Evolutionary conservation across 2,888 invertebrate genomes (phyloP).

Genomic region (Coleophora flavipennella): DNA sequence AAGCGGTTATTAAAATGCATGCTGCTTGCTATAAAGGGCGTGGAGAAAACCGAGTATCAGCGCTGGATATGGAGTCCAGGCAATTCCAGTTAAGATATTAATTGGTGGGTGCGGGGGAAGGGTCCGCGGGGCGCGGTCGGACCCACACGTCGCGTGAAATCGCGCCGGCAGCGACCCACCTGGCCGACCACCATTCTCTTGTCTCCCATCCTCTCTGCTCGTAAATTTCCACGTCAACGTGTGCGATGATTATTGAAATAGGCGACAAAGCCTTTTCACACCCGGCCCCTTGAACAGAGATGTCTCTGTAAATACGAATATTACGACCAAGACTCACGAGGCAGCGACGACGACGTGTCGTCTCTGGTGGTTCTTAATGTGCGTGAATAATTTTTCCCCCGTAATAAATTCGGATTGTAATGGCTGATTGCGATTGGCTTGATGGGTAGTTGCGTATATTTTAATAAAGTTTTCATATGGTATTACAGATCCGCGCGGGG

Average conservation of each 20-base stretch:
- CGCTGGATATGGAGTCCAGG: constrained; percentile 35
- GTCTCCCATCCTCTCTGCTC: constrained; percentile 68
- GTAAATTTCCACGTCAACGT: constrained; percentile 71
- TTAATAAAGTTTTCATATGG: constrained; percentile 40
- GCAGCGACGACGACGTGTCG: constrained; percentile 34
- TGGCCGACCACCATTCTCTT: constrained; percentile 46
- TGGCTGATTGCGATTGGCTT: constrained; percentile 59
- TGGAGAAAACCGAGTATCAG: constrained; percentile 34
- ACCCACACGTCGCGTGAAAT: constrained; percentile 71
- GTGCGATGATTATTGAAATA: constrained; percentile 65
- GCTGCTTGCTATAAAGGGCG: constrained; percentile 36
- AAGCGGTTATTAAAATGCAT: constrained; percentile 39
- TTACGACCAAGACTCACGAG: constrained; percentile 36
- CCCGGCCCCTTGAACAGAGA: constrained; percentile 46
- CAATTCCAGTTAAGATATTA: constrained; percentile 63
- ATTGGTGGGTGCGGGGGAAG: constrained; percentile 39
- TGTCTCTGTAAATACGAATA: constrained; percentile 38
- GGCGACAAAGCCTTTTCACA: constrained; percentile 64
- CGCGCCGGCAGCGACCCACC: constrained; percentile 58
- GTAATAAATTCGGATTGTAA: constrained; percentile 70
- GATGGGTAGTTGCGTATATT: constrained; percentile 52
- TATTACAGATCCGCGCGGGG: constrained; percentile 28
- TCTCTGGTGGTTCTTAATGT: constrained; percentile 46
- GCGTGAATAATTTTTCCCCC: constrained; percentile 67
- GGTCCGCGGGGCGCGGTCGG: constrained; percentile 24